phyloP scores from a whole-genome alignment of 2,113 vertebrate genomes.

The Orcinus orca region DNA sequence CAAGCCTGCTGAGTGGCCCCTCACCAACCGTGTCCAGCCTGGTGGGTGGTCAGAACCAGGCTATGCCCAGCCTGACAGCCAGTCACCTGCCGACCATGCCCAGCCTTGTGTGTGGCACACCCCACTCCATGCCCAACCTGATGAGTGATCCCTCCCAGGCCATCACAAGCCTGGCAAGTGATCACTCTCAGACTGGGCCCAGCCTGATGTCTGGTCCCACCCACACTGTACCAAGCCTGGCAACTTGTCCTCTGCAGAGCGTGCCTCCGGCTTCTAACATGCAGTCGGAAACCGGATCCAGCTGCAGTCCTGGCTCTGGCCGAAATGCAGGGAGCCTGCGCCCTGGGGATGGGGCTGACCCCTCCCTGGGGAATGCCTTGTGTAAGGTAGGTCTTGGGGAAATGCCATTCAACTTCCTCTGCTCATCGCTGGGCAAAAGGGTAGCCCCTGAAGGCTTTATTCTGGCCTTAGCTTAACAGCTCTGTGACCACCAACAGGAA shows the following conservation, averaged over 20 bases:
- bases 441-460: background rate
- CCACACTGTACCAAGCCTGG: conserved; percentile 43
- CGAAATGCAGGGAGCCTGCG: conserved; percentile 72
- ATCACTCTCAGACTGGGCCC: conserved; percentile 21
- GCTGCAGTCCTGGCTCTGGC: conserved; percentile 64
- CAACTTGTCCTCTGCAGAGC: conserved; percentile 45
- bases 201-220: conserved; percentile 34
- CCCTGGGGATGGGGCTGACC: conserved; percentile 69
- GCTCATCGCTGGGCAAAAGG: background rate
- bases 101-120: conserved; percentile 36
- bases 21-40: conserved; percentile 21
- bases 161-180: conserved; percentile 24
- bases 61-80: conserved; percentile 20
- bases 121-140: conserved; percentile 40
- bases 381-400: conserved; percentile 84
- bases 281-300: conserved; percentile 79
- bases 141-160: conserved; percentile 38
- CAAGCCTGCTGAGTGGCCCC: conserved; percentile 48
- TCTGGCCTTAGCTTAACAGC: background rate
- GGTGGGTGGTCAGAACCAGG: conserved; percentile 37
- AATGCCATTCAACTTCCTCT: background rate
- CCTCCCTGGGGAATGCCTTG: conserved; percentile 78
- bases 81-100: conserved; percentile 60
- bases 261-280: conserved; percentile 75
- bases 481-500: background rate